Evolutionary conservation across 2,888 invertebrate genomes (phyloP), one percentile per base, ranked within the genome.

Genomic region (Agrotis clavis): DNA sequence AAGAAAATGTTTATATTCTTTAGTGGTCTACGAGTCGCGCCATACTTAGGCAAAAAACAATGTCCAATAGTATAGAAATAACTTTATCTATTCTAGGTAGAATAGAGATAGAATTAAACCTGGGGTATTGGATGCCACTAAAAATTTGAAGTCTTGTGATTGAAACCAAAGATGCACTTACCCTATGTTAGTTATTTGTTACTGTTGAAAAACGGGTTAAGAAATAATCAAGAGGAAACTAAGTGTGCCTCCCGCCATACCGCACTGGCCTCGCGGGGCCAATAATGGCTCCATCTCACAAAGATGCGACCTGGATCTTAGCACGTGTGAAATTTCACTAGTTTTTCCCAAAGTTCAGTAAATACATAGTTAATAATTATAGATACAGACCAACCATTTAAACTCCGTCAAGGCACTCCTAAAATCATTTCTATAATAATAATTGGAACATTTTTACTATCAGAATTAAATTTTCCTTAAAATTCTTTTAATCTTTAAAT

Each of bases 321-420:
- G 14, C n/a, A 30, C 1, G 1, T 21, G 18, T 18, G 21, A 70
- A 41, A 18, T 70, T 25, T 41, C 54, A 9, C 57, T 14, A 35
- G 0, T 25, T 41, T 18, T n/a, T 13, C 50, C 14, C 16, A 61
- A 19, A 4, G 72, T 54, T 54, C 13, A 19, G 13, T 57, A 56
- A 30, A 30, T 30, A 18, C 6, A 25, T 25, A 9, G 9, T 13
- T n/a, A 30, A 56, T 56, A 30, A 56, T 41, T 11, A 56, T 30
- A 35, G n/a, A 4, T 68, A 67, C 30, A 64, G 66, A 59, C 45
- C 68, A 81, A 65, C 54, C 41, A 53, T 69, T 71, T 70, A 45
- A 73, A 60, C 67, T 77, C 65, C 62, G 19, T 71, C 63, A 86
- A 84, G 82, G 86, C 85, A 85, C 86, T 79, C 75, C 50, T 25